Conservation (phyloP, 2,888 invertebrate genomes). For the Imbricaverruca yamaguchii region DNA sequence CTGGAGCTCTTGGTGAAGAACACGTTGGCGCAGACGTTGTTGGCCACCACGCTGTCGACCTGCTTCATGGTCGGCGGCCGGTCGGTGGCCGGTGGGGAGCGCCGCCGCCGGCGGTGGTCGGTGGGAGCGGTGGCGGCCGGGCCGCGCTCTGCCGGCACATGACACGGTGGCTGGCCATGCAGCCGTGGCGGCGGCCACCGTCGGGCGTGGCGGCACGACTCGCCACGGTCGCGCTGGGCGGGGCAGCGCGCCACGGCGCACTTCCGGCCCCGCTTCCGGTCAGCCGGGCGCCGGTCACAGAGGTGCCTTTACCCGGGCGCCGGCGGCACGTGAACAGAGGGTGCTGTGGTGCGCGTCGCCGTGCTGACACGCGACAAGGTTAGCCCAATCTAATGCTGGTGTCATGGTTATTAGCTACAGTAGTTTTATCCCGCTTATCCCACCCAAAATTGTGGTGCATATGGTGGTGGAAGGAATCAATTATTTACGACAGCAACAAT, state of each 20-base stretch:
- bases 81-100: background rate
- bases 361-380: no score
- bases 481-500: no score
- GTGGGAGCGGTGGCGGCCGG: background rate
- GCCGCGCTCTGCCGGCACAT: background rate
- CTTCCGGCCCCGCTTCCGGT: constrained; percentile 13
- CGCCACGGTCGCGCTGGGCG: background rate
- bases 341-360: no score
- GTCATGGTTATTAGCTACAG: no score
- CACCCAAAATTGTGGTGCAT: no score
- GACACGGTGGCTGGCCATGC: no score
- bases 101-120: background rate
- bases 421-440: no score
- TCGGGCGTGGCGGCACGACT: background rate
- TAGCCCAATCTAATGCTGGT: no score
- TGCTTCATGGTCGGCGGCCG: constrained; percentile 4
- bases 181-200: no score
- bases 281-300: background rate
- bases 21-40: constrained; percentile 3
- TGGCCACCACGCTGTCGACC: constrained; percentile 9
- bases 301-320: no score
- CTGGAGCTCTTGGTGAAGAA: constrained; percentile 14
- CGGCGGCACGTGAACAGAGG: no score
- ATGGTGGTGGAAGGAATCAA: no score
- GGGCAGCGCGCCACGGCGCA: background rate